Evolutionary conservation across 2,797 vertebrate species (phyloP), one percentile per base, ranked within the genome.

Genomic region (Hippopotamyrus pictus): DNA sequence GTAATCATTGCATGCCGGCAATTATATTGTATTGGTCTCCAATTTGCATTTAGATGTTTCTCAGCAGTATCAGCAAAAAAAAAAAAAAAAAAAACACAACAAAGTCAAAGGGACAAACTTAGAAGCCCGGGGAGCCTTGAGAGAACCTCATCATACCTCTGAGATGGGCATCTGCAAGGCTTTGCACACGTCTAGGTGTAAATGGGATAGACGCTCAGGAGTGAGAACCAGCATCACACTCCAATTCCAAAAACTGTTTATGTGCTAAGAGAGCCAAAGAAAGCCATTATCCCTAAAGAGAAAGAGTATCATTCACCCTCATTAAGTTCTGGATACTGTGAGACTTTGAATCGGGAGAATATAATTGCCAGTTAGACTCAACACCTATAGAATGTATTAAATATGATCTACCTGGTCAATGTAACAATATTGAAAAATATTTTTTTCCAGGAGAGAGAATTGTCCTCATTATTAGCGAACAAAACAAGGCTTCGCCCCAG

Each of bases 1-100:
- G 94, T 96, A 97, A 96, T 95, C 94, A 95, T 94, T 94, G 94
- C 94, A 95, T 93, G 95, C 94, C 96, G 95, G 95, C 94, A 95
- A 96, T 97, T 96, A 96, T 93, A 93, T 95, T 96, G 94, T 94
- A 93, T 95, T 95, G 96, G 94, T 93, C 93, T 94, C 94, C 94
- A 93, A 94, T 95, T 96, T 96, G 93, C 94, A 93, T 95, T 95
- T 92, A 94, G 95, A 95, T 93, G 93, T 93, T 94, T 92, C 91
- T 91, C 69, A 89, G 92, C 41, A 54, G 53, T 54, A 59, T 33
- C 50, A 83, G 41, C 73, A 89, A 88, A 53, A 86, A 76, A 37
- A 17, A 62, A 83, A 86, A 79, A 85, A 90, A 90, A 37, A 17
- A 62, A 83, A 12, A 41, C 14, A 79, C 14, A 79, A 48, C 82